Evolutionary conservation across 2,113 vertebrate genomes (phyloP).

Genomic region (Ploceus nigricollis): DNA sequence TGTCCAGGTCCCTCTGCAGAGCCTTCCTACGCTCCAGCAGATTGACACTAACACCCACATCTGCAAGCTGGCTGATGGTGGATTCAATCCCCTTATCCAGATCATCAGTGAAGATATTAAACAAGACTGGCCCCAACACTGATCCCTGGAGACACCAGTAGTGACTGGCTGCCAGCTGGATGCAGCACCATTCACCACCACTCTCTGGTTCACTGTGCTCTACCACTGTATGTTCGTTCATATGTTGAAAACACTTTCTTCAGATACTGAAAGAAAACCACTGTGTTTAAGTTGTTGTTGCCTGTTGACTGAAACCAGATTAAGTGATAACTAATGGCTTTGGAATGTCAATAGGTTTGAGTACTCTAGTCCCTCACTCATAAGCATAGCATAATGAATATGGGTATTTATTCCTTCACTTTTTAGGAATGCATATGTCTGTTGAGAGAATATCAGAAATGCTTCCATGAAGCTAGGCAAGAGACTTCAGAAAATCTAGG

Average conservation of each 20-base stretch:
- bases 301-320: neutral
- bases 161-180: neutral
- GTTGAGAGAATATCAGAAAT: constrained; percentile 80
- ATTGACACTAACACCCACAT: neutral
- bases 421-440: constrained; percentile 78
- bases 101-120: neutral
- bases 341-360: neutral
- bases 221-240: rapidly evolving
- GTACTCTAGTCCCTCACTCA: neutral
- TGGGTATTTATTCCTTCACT: neutral
- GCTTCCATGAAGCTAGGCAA: constrained; percentile 75
- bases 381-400: neutral
- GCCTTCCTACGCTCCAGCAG: neutral
- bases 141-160: neutral
- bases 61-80: neutral
- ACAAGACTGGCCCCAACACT: neutral
- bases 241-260: neutral
- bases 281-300: neutral
- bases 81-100: neutral
- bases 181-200: neutral
- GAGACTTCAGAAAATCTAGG: constrained; percentile 64
- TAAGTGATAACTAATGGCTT: neutral
- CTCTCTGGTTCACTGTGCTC: neutral
- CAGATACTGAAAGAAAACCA: neutral
- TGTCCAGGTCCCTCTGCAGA: neutral